Base-by-base conservation (phyloP, 2,888 invertebrate genomes). In the Lordiphosa fenestrarum region DNA sequence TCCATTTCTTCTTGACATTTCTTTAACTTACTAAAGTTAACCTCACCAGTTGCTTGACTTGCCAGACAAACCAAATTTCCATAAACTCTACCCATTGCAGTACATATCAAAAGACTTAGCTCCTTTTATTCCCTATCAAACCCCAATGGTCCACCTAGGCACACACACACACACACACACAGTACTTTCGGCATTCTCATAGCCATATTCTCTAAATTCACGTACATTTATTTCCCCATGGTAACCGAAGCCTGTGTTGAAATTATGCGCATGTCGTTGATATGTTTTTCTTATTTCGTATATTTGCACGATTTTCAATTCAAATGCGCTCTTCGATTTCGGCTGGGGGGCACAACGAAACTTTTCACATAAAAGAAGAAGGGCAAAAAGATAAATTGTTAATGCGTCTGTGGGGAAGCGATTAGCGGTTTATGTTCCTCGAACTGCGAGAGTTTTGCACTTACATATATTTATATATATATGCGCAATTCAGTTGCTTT, bases 351-450 rank as follows among this genome's bases (percentile, higher is more conserved):
- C 40, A 53, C n/a, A 35, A 57, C 57, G 53, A 83, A 82, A 84
- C 53, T 82, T 82, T 82, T 78, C 82, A 69, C 73, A 84, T 86
- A 85, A 86, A 84, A 86, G 77, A 81, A 71, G 70, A 9, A 30
- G 44, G 44, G 30, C 30, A 44, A 68, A 68, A 86, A 86, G 83
- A 84, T 84, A 84, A 85, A 85, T 86, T 85, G 84, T 84, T 84
- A 86, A 85, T 86, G 86, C 73, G 83, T 84, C 85, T 86, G 74
- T 81, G 69, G 83, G 83, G 83, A 86, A 73, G 81, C 84, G 86
- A 86, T 84, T 84, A 83, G 86, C 73, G 81, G 81, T 73, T 73
- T 86, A 84, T 83, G 85, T 80, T 37, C 38, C 21, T 19, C 19
- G 37, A 42, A 15, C n/a, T 67, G 72, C 62, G 61, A 15, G 23